These are phyloP conservation scores for Orthosia incerta DNA, from an alignment of 2,888 invertebrate species.

Conservation along the genomic window DNA sequence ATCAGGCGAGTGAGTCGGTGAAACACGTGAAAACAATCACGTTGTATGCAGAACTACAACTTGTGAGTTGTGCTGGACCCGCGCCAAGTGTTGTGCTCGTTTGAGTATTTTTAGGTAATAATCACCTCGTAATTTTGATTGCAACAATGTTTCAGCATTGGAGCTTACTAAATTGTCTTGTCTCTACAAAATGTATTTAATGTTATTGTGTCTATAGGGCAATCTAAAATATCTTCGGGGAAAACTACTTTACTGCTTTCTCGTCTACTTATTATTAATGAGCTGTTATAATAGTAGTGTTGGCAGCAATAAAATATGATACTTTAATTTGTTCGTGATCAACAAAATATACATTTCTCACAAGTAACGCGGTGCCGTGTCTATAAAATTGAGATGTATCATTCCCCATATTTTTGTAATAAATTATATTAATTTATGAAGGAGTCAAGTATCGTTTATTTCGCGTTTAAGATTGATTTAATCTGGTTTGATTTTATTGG, in stretches of 20 bases:
- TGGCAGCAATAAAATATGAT: slow-evolving; percentile 52
- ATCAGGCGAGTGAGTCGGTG: slow-evolving; percentile 32
- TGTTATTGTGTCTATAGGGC: slow-evolving; percentile 37
- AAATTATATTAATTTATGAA: slow-evolving; percentile 19
- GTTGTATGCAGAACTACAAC: slow-evolving; percentile 60
- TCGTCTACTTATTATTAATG: slow-evolving; percentile 41
- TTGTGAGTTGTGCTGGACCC: slow-evolving; percentile 69
- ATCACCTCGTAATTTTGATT: slow-evolving; percentile 75
- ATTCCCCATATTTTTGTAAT: slow-evolving; percentile 20
- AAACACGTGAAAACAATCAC: slow-evolving; percentile 57
- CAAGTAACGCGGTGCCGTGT: slow-evolving; percentile 25
- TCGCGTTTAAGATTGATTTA: slow-evolving; percentile 24
- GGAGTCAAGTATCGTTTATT: slow-evolving; percentile 13
- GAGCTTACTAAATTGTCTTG: slow-evolving; percentile 47
- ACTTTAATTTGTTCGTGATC: slow-evolving; percentile 51
- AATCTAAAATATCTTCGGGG: slow-evolving; percentile 13
- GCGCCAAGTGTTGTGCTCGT: slow-evolving; percentile 74
- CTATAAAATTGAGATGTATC: slow-evolving; percentile 42
- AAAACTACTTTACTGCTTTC: slow-evolving; percentile 40
- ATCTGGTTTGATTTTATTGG: slow-evolving; percentile 32
- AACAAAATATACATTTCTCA: slow-evolving; percentile 44
- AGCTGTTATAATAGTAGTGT: slow-evolving; percentile 39
- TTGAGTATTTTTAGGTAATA: slow-evolving; percentile 80
- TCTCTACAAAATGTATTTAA: slow-evolving; percentile 35
- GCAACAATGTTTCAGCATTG: slow-evolving; percentile 69